These are phyloP conservation scores for Aspidiotus rigidus DNA, from an alignment of 2,888 invertebrate genomes.

Conservation along the genomic window DNA sequence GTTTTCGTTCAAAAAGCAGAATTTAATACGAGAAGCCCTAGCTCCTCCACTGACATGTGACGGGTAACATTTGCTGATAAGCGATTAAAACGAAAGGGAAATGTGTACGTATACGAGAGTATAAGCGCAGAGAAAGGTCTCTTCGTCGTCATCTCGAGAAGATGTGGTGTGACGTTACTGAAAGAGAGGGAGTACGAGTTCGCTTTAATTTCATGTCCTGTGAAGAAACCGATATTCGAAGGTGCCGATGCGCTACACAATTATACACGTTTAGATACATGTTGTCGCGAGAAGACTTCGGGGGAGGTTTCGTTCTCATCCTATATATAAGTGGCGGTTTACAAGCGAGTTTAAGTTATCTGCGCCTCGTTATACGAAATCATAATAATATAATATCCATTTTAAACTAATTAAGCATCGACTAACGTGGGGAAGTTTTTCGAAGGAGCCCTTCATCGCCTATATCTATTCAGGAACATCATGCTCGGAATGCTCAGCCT, in stretches of 20 bases:
- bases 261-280: too few relatives aligned
- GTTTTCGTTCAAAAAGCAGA: conserved; percentile 26
- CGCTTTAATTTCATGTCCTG: conserved; percentile 8
- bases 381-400: conserved; percentile 29
- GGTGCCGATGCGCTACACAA: too few relatives aligned
- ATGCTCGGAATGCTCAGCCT: too few relatives aligned
- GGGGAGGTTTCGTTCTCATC: too few relatives aligned
- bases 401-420: conserved; percentile 28
- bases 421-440: conserved; percentile 5
- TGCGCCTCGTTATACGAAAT: conserved; percentile 27
- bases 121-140: too few relatives aligned
- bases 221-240: conserved; percentile 11
- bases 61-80: conserved; percentile 30
- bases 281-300: too few relatives aligned
- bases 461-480: too few relatives aligned
- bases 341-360: background rate
- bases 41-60: conserved; percentile 17
- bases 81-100: conserved; percentile 21
- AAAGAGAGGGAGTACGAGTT: conserved; percentile 8
- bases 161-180: background rate
- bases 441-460: too few relatives aligned
- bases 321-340: conserved; percentile 4
- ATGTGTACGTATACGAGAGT: background rate
- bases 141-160: too few relatives aligned
- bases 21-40: background rate